Evolutionary conservation across 2,113 vertebrate genomes (phyloP).

Genomic region (Gnathonemus longibarbis): DNA sequence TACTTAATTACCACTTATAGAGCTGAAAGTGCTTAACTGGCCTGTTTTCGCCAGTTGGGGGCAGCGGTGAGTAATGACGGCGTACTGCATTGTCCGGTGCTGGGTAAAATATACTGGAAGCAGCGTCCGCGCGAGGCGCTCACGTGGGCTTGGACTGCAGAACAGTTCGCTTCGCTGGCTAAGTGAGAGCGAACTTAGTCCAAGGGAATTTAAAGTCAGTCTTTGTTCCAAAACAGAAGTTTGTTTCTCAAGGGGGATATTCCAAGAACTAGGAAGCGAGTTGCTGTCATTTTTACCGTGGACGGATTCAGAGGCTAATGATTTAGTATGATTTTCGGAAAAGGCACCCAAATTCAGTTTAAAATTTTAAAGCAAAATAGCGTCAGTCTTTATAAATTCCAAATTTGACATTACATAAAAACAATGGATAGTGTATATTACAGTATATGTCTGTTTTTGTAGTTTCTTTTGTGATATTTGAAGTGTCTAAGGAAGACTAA

Average conservation of each 20-base stretch:
- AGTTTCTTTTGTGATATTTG: background rate
- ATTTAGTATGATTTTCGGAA: background rate
- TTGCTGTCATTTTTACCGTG: background rate
- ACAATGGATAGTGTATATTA: background rate
- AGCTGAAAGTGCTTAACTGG: background rate
- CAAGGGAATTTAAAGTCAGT: background rate
- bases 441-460: background rate
- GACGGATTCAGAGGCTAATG: background rate
- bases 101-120: background rate
- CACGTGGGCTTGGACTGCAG: background rate
- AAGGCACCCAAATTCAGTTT: background rate
- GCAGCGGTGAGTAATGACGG: background rate
- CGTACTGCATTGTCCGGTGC: background rate
- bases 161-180: background rate
- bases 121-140: background rate
- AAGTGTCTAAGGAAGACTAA: background rate
- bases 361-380: background rate
- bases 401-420: background rate
- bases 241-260: background rate
- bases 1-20: background rate
- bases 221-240: background rate
- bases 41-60: background rate
- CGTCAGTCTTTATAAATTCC: background rate
- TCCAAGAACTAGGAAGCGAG: background rate
- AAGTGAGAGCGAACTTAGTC: background rate